Evolutionary conservation across 2,797 vertebrate species (phyloP), one percentile per base, ranked within the genome.

Genomic region (Jordanella pulchra): DNA sequence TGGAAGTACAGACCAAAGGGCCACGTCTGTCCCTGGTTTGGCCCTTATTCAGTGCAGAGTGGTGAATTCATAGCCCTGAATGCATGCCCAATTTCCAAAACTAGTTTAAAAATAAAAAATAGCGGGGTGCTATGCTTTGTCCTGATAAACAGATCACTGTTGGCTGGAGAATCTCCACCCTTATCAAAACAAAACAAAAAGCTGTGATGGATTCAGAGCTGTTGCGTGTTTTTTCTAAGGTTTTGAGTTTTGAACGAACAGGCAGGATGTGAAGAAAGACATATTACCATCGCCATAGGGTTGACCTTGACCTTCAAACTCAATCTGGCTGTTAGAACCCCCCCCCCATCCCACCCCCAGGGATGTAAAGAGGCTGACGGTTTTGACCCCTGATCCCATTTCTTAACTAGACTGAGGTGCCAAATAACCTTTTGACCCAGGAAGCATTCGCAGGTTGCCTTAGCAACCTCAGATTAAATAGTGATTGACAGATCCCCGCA

Each of bases 251-350:
- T 67, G 81, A 67, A 27, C 85, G 70, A 89, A 84, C 86, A 80
- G 70, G 45, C 69, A 42, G 84, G 89, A 91, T 88, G 81, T 86
- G 86, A 87, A 86, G 79, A 92, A 89, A 93, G 89, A 93, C 87
- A 85, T 92, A 93, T 93, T 93, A 90, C 90, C 92, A 93, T 93
- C 77, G 79, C 91, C 92, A 91, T 87, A 87, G 89, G 89, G 83
- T 91, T 86, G 92, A 94, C 94, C 94, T 94, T 95, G 94, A 95
- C 94, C 94, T 95, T 94, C 94, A 94, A 95, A 94, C 93, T 94
- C 93, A 94, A 93, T 95, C 92, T 95, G 91, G 91, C 93, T 94
- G 89, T 95, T 93, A 92, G 89, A 85, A 76, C 81, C 80, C 85
- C 92, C 92, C 92, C 90, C 87, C 90, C 35, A 39, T 35, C n/a